Conservation (phyloP, 2,888 invertebrate species). For the Microctonus hyperodae region DNA sequence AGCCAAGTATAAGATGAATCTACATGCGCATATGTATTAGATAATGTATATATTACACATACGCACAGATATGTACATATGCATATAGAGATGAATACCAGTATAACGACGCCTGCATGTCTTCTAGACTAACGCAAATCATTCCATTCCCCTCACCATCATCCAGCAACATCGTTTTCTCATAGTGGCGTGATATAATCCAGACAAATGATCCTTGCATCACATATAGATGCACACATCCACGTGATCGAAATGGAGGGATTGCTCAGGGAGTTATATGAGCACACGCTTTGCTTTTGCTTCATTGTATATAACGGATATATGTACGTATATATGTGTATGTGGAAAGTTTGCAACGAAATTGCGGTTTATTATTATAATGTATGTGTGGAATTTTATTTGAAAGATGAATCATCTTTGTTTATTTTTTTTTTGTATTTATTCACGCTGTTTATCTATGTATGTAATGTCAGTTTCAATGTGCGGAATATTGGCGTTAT, state of each 20-base stretch:
- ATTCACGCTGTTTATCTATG: not conserved
- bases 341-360: not conserved
- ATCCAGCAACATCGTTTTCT: constrained; percentile 32
- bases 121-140: not conserved
- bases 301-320: not conserved
- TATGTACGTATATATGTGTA: not conserved
- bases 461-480: no score
- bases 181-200: constrained; percentile 46
- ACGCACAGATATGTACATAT: not conserved
- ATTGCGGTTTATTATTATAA: not conserved
- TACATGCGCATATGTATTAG: not conserved
- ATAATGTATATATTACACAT: not conserved
- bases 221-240: constrained; percentile 22
- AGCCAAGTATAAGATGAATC: not conserved
- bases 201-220: constrained; percentile 52
- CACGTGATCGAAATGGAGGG: constrained; percentile 7
- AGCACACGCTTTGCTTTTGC: constrained; percentile 21
- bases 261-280: constrained; percentile 15
- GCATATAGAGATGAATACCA: not conserved
- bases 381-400: not conserved
- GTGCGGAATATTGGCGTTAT: no score
- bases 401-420: not conserved
- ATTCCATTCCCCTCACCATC: not conserved
- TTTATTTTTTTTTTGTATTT: not conserved
- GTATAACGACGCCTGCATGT: constrained; percentile 9